Evolutionary conservation across 2,113 vertebrate genomes (phyloP).

Genomic region (Pluvialis apricaria): DNA sequence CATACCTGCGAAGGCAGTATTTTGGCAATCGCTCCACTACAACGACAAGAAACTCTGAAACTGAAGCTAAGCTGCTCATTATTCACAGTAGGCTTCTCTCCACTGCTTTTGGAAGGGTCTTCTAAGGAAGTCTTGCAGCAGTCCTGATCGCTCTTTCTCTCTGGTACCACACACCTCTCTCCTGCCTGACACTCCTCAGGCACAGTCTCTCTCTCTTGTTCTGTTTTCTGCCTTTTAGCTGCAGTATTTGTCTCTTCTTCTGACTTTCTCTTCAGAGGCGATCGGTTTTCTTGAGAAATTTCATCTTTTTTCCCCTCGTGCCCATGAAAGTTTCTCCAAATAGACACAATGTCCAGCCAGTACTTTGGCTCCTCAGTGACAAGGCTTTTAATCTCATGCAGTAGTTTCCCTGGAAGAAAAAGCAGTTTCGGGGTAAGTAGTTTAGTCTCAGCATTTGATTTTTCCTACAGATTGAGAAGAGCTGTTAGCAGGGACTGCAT

Average conservation of each 20-base stretch:
- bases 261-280: slow-evolving; percentile 61
- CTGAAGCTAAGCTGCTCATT: background rate
- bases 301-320: background rate
- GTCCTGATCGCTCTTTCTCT: background rate
- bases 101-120: background rate
- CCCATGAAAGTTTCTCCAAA: slow-evolving; percentile 66
- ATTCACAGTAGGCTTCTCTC: background rate
- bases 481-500: background rate
- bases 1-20: slow-evolving; percentile 80
- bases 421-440: background rate
- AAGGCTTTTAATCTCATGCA: slow-evolving; percentile 62
- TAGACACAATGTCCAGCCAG: slow-evolving; percentile 62
- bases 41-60: slow-evolving; percentile 91
- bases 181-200: background rate
- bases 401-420: slow-evolving; percentile 68
- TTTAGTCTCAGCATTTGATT: background rate
- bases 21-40: slow-evolving; percentile 79
- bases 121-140: background rate
- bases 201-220: background rate
- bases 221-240: slow-evolving; percentile 54
- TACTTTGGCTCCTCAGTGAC: slow-evolving; percentile 52
- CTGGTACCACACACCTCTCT: background rate
- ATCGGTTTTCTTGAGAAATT: background rate
- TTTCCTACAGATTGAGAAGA: background rate
- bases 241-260: background rate